Evolutionary conservation across 2,797 vertebrate genomes (phyloP).

Genomic region (Phylloscopus collybita): DNA sequence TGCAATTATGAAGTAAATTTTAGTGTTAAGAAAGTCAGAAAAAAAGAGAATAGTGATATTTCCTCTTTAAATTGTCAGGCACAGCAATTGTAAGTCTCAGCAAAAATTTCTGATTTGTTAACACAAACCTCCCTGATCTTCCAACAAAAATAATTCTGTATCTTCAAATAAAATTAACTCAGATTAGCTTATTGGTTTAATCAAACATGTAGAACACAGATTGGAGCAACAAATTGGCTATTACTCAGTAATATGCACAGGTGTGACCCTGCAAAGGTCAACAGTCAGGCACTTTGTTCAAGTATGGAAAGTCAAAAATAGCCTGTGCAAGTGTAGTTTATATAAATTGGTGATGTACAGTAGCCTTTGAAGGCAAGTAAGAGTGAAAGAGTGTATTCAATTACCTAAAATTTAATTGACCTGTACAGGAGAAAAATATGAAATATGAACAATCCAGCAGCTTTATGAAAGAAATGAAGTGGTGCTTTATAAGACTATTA

Average conservation of each 20-base stretch:
- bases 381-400: slow-evolving; percentile 38
- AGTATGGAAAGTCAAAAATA: slow-evolving; percentile 61
- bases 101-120: neutral
- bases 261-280: slow-evolving; percentile 60
- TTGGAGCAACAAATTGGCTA: slow-evolving; percentile 24
- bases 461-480: slow-evolving; percentile 13
- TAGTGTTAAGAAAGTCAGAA: neutral
- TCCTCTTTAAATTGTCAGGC: neutral
- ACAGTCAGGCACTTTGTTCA: slow-evolving; percentile 44
- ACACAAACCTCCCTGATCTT: neutral
- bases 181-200: neutral
- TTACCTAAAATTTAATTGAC: slow-evolving; percentile 33
- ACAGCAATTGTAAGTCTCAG: neutral
- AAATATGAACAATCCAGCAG: neutral
- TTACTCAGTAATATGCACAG: slow-evolving; percentile 31
- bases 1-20: neutral
- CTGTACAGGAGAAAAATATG: neutral
- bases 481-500: slow-evolving; percentile 5
- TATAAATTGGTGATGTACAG: slow-evolving; percentile 27
- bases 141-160: neutral
- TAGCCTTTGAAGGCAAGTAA: neutral
- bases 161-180: neutral
- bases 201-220: neutral
- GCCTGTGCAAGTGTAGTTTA: slow-evolving; percentile 22
- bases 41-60: neutral